These are phyloP conservation scores for Neoscelio sp. DNA, from an alignment of 2,888 invertebrate genomes.

Conservation along the genomic window DNA sequence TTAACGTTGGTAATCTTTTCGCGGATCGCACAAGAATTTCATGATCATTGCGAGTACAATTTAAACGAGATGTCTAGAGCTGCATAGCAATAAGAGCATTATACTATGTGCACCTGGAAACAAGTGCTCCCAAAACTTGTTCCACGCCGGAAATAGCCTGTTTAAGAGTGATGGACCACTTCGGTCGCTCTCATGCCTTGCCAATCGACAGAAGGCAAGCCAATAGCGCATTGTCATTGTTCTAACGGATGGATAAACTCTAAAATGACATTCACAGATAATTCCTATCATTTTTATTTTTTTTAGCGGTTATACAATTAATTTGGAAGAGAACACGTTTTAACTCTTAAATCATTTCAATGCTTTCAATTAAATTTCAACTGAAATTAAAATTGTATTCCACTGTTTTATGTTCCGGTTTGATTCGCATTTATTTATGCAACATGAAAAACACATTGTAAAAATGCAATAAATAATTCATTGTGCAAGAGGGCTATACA, in stretches of 20 bases:
- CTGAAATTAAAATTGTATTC: not conserved
- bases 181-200: conserved; percentile 45
- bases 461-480: conserved; percentile 14
- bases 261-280: conserved; percentile 18
- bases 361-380: too few species aligned
- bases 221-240: conserved; percentile 40
- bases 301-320: too few species aligned
- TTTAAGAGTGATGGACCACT: conserved; percentile 64
- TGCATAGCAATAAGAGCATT: conserved; percentile 60
- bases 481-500: not conserved
- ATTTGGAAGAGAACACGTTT: too few species aligned
- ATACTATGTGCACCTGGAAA: conserved; percentile 60
- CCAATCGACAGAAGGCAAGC: conserved; percentile 46
- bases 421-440: not conserved
- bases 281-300: conserved; percentile 6
- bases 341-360: too few species aligned
- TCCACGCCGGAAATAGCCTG: conserved; percentile 61
- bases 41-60: conserved; percentile 45
- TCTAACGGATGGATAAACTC: conserved; percentile 19
- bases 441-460: not conserved
- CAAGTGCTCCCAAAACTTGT: conserved; percentile 64
- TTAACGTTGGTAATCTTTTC: conserved; percentile 46
- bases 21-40: conserved; percentile 43
- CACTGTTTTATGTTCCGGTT: not conserved
- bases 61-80: conserved; percentile 50